A percentile compares a stretch with the other conserved stretches of the same genome.
Conservation (phyloP, 1,140 invertebrate genomes). For the Aphelenchoides besseyi region DNA sequence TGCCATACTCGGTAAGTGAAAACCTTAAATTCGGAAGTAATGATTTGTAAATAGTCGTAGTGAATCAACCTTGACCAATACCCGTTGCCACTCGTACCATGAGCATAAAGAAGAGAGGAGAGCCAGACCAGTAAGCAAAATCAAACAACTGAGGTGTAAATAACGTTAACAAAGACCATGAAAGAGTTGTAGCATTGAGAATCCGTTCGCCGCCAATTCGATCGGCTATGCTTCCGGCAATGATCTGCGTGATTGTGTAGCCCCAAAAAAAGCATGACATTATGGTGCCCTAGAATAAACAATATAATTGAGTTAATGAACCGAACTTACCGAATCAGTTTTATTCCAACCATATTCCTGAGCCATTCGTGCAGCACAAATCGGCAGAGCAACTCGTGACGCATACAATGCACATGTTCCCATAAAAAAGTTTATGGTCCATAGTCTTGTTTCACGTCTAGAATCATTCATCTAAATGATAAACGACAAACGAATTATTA, state of each 20-base stretch:
- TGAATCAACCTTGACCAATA: slow-evolving; percentile 69
- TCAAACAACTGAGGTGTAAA: slow-evolving; percentile 71
- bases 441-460: slow-evolving; percentile 66
- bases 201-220: slow-evolving; percentile 72
- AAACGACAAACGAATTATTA: slow-evolving; percentile 1
- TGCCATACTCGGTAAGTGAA: slow-evolving; percentile 74
- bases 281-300: slow-evolving; percentile 67
- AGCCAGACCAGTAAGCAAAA: slow-evolving; percentile 67
- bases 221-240: slow-evolving; percentile 73
- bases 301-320: slow-evolving; percentile 28
- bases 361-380: slow-evolving; percentile 70
- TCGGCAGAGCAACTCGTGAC: slow-evolving; percentile 71
- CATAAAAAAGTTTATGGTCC: slow-evolving; percentile 70
- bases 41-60: slow-evolving; percentile 12
- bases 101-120: slow-evolving; percentile 69
- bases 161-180: slow-evolving; percentile 72
- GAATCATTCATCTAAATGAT: slow-evolving; percentile 14
- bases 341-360: slow-evolving; percentile 73
- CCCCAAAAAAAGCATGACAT: slow-evolving; percentile 77
- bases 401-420: slow-evolving; percentile 72
- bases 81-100: slow-evolving; percentile 70
- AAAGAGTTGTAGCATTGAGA: slow-evolving; percentile 69
- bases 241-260: slow-evolving; percentile 72
- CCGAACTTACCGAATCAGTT: slow-evolving; percentile 68
- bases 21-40: slow-evolving; percentile 60